Evolutionary conservation across 2,888 invertebrate genomes (phyloP), one percentile per base, ranked within the genome.

Genomic region (Anthophora plumipes): DNA sequence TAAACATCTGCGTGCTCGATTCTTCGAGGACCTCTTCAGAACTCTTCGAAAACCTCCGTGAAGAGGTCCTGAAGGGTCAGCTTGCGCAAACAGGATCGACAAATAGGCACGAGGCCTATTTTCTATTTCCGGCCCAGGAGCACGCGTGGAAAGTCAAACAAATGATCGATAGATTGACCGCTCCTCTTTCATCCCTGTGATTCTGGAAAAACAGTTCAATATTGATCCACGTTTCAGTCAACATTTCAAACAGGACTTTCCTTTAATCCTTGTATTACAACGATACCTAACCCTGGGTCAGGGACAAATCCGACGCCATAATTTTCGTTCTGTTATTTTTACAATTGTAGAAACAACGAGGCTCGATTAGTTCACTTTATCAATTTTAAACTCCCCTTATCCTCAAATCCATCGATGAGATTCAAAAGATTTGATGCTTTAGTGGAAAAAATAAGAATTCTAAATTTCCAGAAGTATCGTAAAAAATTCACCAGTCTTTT

Each of bases 1-100:
- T 90, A 91, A 90, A 90, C 91, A 91, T 91, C 90, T 91, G 91
- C 86, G 83, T 81, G 73, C 82, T 81, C 77, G 86, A 86, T 83
- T 71, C 69, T 74, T 88, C 71, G 80, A 87, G 81, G 77, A 84
- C 72, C 84, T 83, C 82, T 86, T 61, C 72, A 84, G 66, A 74
- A 71, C 70, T 66, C 68, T 75, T 85, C 80, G 78, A 72, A 60
- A 73, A 79, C 72, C 85, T 84, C 61, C 75, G 70, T 39, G 75
- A 48, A 79, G 77, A 84, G 83, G 76, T 84, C 84, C 74, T 81
- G 85, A 80, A 85, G 89, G 89, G 90, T 89, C 90, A 88, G 82
- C 85, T 79, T 84, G 84, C 80, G 82, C 84, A 88, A 89, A 88
- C 83, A 89, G 68, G 75, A 77, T 85, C 76, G 80, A 72, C 77